These are phyloP conservation scores for Andrena chrysosceles DNA, from an alignment of 2,888 invertebrate genomes.

Conservation along the genomic window DNA sequence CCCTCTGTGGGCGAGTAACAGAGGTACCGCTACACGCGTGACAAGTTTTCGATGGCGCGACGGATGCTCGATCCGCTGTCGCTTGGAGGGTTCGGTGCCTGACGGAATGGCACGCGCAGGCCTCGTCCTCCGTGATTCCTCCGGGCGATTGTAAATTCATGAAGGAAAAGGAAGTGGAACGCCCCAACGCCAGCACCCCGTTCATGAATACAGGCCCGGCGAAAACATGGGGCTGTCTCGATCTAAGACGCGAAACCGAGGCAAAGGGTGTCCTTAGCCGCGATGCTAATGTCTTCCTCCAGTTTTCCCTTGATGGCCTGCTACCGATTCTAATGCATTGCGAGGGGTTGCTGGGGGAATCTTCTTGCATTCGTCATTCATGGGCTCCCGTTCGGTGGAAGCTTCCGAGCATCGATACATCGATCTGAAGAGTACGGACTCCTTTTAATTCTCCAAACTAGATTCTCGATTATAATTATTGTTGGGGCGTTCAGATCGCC, in stretches of 20 bases:
- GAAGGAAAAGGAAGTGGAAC: constrained; percentile 66
- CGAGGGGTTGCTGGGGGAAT: constrained; percentile 69
- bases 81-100: not conserved
- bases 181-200: constrained; percentile 39
- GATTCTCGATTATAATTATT: not conserved
- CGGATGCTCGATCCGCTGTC: not conserved
- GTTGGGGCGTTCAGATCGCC: too few relatives aligned
- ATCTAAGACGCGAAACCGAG: constrained; percentile 69
- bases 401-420: not conserved
- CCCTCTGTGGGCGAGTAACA: too few relatives aligned
- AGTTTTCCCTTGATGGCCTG: constrained; percentile 25
- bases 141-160: constrained; percentile 77
- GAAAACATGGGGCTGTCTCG: constrained; percentile 76
- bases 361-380: constrained; percentile 67
- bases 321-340: constrained; percentile 66
- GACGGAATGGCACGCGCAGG: constrained; percentile 22
- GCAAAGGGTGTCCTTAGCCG: constrained; percentile 57
- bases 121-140: constrained; percentile 37
- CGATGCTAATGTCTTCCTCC: constrained; percentile 69
- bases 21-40: not conserved
- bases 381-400: constrained; percentile 35
- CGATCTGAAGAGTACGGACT: not conserved
- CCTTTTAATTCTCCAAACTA: not conserved
- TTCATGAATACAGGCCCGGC: constrained; percentile 78
- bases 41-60: not conserved